Evolutionary conservation across 2,888 invertebrate species (phyloP).

Genomic region (Monoplex corrugatus): DNA sequence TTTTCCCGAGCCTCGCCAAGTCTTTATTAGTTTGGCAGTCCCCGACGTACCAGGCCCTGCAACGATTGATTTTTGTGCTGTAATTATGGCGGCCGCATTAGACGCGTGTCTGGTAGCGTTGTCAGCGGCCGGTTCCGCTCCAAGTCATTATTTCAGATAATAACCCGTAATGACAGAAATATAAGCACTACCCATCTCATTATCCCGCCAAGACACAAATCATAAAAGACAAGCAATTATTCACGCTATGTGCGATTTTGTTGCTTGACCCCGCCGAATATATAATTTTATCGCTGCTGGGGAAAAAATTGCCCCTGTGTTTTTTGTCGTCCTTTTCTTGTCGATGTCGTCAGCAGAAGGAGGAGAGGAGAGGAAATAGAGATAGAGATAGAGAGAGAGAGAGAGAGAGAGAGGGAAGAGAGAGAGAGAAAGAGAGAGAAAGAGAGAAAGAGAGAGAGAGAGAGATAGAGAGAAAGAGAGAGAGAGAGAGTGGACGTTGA

Average conservation of each 20-base stretch:
- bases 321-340: background rate
- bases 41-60: background rate
- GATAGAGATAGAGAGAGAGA: background rate
- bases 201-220: conserved; percentile 55
- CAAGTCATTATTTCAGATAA: conserved; percentile 57
- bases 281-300: conserved; percentile 52
- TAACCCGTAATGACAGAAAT: conserved; percentile 56
- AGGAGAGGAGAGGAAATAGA: background rate
- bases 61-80: conserved; percentile 46
- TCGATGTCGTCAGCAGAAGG: background rate
- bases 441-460: background rate
- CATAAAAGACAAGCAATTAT: conserved; percentile 55
- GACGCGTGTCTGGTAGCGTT: conserved; percentile 23
- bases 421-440: background rate
- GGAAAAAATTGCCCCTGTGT: background rate
- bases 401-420: background rate
- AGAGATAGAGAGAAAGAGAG: background rate
- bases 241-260: conserved; percentile 53
- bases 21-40: conserved; percentile 44
- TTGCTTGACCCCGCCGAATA: conserved; percentile 48
- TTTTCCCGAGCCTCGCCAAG: background rate
- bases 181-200: conserved; percentile 55
- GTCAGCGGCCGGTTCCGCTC: conserved; percentile 42
- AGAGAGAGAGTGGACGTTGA: background rate
- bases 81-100: conserved; percentile 50